A percentile compares a stretch with the other conserved stretches of the same genome.
Conservation (phyloP, 2,113 vertebrate species). For the Empidonax alnorum region DNA sequence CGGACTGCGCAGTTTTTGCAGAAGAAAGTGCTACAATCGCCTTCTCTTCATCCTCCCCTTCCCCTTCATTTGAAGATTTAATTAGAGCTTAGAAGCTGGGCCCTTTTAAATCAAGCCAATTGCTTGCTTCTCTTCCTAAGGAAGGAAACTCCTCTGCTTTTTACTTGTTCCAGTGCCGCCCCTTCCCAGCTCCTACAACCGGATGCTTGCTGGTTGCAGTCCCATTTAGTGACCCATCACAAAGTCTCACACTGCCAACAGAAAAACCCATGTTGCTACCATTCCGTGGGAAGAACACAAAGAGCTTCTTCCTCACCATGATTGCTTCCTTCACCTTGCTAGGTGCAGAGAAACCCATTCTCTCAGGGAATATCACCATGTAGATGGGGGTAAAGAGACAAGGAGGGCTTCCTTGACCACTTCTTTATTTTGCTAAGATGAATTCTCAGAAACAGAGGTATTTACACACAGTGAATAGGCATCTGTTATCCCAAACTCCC, state of each 20-base stretch:
- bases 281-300: not conserved
- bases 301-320: not conserved
- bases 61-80: constrained; percentile 42
- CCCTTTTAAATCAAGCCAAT: constrained; percentile 51
- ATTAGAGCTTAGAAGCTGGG: constrained; percentile 41
- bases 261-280: not conserved
- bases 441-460: not conserved
- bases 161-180: not conserved
- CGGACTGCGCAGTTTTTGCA: not conserved
- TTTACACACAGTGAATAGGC: not conserved
- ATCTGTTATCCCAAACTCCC: not conserved
- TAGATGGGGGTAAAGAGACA: not conserved
- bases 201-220: not conserved
- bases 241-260: not conserved
- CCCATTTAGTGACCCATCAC: not conserved
- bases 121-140: constrained; percentile 42
- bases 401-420: not conserved
- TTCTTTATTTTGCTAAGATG: not conserved
- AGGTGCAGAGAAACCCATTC: not conserved
- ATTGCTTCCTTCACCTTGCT: not conserved
- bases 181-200: not conserved
- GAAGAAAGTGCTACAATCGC: not conserved
- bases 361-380: not conserved
- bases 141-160: constrained; percentile 58
- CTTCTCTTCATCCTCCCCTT: constrained; percentile 11